Conservation (phyloP, 2,113 vertebrate genomes). For the Larimichthys polyactis region DNA sequence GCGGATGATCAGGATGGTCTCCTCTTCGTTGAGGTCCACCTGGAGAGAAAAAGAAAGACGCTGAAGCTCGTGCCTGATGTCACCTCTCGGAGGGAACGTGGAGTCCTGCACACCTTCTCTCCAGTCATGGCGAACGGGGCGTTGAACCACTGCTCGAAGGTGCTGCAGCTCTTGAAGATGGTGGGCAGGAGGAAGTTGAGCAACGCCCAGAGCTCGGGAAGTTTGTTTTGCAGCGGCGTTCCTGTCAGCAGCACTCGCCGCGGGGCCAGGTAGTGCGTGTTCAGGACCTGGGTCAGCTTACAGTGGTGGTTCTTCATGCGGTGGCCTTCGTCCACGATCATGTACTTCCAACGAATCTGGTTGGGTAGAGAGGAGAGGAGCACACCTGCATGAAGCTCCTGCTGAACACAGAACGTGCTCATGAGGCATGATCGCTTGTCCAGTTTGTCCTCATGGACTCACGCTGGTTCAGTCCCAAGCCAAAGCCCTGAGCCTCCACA, state of each 20-base stretch:
- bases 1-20: constrained; percentile 97
- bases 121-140: constrained; percentile 98
- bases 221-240: constrained; percentile 96
- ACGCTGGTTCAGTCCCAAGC: constrained; percentile 35
- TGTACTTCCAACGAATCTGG: constrained; percentile 99
- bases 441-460: constrained; percentile 48
- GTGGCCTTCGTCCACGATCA: constrained; percentile 98
- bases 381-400: background rate
- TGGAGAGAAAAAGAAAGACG: constrained; percentile 56
- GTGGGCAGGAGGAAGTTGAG: constrained; percentile 98
- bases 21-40: constrained; percentile 98
- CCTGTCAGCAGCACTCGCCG: constrained; percentile 93
- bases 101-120: constrained; percentile 89
- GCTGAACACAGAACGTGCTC: background rate
- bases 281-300: constrained; percentile 97
- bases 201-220: constrained; percentile 95
- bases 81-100: background rate
- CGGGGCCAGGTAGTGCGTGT: constrained; percentile 97
- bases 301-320: constrained; percentile 99
- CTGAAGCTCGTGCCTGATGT: background rate
- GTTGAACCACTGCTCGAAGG: constrained; percentile 99
- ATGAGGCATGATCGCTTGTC: constrained; percentile 42
- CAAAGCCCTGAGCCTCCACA: constrained; percentile 27
- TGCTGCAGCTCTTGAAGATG: constrained; percentile 99
- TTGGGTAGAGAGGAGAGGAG: constrained; percentile 7